Evolutionary conservation across 2,888 invertebrate species (phyloP), one percentile per base, ranked within the genome.

Genomic region (Hylaea fasciaria): DNA sequence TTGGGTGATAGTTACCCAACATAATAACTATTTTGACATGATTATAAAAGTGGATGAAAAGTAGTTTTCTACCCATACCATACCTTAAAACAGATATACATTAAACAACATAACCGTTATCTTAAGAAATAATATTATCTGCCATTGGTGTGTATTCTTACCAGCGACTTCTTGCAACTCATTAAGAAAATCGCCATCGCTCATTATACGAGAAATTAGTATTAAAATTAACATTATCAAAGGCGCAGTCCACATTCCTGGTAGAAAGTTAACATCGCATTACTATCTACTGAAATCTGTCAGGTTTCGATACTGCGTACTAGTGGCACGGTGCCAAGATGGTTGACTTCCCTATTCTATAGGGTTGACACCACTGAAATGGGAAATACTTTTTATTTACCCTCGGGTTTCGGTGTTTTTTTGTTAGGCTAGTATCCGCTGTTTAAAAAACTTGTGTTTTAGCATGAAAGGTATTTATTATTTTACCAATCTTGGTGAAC

Each of bases 311-410:
- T 65, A 61, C 63, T 57, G 55, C 17, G 62, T 57, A 61, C 39
- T 40, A 37, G 9, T 62, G 61, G 68, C 68, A 32, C 54, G 5
- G 51, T 71, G 82, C 82, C 82, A 82, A 80, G 65, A 72, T 63
- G 65, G 71, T 70, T 48, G 68, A 69, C 76, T 79, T 78, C 72
- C 71, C 56, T 65, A 66, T 70, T 45, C 56, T 22, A 10, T 52
- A 77, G 78, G 78, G 77, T 35, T 79, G 69, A 39, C 45, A 17
- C n/a, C n/a, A n/a, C n/a, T n/a, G n/a, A n/a, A n/a, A 35, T 5
- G 14, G 8, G n/a, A 9, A 40, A 16, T 37, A 7, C 11, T 12
- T 1, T 22, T 8, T 22, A 22, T 22, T 22, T 44, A 14, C 12
- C 5, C n/a, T 22, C 5, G 5, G 22, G 3, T 22, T 2, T 22